These are phyloP conservation scores for Silurus asotus DNA, from an alignment of 2,113 vertebrate genomes.

Conservation along the genomic window DNA sequence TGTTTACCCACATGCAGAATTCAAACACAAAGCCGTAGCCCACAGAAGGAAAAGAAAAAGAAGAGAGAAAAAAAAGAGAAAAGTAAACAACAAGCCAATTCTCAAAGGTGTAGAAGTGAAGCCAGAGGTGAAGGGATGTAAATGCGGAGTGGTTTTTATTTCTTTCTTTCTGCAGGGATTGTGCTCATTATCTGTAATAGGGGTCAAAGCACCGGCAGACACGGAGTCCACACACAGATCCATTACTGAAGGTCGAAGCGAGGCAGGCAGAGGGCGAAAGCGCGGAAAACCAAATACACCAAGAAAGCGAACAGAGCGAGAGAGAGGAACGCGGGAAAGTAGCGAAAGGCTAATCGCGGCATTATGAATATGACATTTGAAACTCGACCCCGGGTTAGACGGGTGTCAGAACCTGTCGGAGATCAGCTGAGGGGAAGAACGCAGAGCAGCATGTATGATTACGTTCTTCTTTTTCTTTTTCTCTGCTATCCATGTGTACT, in stretches of 20 bases:
- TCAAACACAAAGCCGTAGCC: not conserved
- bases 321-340: not conserved
- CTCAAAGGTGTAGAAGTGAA: not conserved
- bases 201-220: not conserved
- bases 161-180: not conserved
- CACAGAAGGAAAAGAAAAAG: not conserved
- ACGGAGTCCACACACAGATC: not conserved
- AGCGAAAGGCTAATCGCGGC: not conserved
- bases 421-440: not conserved
- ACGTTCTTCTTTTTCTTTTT: not conserved
- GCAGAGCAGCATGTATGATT: not conserved
- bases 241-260: slow-evolving; percentile 23
- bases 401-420: not conserved
- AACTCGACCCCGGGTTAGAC: not conserved
- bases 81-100: not conserved
- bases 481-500: too few species aligned
- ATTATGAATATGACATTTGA: not conserved
- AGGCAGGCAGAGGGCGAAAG: not conserved
- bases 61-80: not conserved
- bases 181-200: slow-evolving; percentile 32
- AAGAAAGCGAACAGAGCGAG: not conserved
- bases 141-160: slow-evolving; percentile 5
- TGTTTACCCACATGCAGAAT: not conserved
- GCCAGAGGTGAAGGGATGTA: slow-evolving; percentile 9
- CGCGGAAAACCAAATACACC: not conserved